Percentiles rank a stretch among this genome's conserved stretches.
Evolutionary conservation across 2,888 invertebrate genomes (phyloP).

Genomic region (Acrobasis consociella): DNA sequence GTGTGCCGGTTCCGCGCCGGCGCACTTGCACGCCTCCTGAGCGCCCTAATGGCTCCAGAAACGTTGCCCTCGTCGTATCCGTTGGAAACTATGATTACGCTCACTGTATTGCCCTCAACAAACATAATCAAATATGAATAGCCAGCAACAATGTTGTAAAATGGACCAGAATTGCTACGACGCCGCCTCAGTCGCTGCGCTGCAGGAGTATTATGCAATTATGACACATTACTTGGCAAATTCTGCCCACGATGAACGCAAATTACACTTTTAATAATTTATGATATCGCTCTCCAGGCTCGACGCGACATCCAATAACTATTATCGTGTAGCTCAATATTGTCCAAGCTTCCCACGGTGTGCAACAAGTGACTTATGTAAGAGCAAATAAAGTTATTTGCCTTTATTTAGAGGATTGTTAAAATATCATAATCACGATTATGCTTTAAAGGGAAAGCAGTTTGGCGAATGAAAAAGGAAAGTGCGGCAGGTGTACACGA

Average conservation of each 20-base stretch:
- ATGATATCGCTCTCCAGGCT: constrained; percentile 21
- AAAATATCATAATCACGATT: constrained; percentile 26
- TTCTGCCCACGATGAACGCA: constrained; percentile 10
- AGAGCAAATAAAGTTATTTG: constrained; percentile 21
- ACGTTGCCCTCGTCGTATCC: constrained; percentile 48
- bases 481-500: constrained; percentile 70
- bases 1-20: constrained; percentile 56
- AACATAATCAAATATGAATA: constrained; percentile 14
- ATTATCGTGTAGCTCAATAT: constrained; percentile 19
- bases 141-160: constrained; percentile 16
- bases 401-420: constrained; percentile 23
- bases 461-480: constrained; percentile 70
- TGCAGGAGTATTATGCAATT: constrained; percentile 13
- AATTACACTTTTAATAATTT: constrained; percentile 21
- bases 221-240: constrained; percentile 18
- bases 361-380: constrained; percentile 13
- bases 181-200: neutral
- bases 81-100: constrained; percentile 25
- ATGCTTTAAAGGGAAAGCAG: constrained; percentile 50
- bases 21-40: constrained; percentile 64
- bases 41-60: constrained; percentile 58
- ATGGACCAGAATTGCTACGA: constrained; percentile 5
- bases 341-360: constrained; percentile 11
- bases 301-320: constrained; percentile 18
- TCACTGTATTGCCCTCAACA: constrained; percentile 13